Conservation (phyloP, 2,113 vertebrate species). For the Stomatorhinus ivindoensis region DNA sequence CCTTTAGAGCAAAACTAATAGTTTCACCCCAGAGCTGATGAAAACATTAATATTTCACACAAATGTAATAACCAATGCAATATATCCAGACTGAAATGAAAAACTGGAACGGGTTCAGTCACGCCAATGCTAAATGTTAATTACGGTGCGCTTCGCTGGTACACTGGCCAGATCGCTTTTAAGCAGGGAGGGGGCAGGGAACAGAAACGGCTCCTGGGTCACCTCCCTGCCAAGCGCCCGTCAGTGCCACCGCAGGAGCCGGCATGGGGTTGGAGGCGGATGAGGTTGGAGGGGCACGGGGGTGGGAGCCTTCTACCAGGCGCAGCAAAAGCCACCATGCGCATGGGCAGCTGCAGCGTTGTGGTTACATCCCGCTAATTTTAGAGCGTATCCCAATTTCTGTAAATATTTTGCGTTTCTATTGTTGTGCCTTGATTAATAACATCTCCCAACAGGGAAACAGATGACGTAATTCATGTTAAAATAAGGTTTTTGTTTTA, state of each 20-base stretch:
- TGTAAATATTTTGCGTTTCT: not conserved
- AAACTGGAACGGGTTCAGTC: not conserved
- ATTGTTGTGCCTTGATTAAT: not conserved
- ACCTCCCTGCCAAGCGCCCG: not conserved
- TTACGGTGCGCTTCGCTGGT: not conserved
- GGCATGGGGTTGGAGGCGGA: not conserved
- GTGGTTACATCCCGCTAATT: not conserved
- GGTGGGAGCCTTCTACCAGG: not conserved
- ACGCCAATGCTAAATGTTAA: not conserved
- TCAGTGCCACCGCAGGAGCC: not conserved
- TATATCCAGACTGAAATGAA: not conserved
- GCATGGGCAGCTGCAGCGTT: not conserved
- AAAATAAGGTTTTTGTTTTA: not conserved
- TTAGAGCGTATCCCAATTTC: not conserved
- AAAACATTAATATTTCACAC: conserved; percentile 10
- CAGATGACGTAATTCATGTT: not conserved
- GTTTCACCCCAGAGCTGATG: conserved; percentile 2
- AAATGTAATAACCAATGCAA: not conserved
- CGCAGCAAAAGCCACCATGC: not conserved
- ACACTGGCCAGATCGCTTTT: not conserved
- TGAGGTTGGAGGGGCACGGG: no score
- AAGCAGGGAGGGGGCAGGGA: not conserved
- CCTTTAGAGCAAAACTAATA: not conserved
- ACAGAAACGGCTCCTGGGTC: not conserved
- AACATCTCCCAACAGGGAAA: not conserved